phyloP scores from a whole-genome alignment of 2,113 vertebrate genomes.

The Cyanocitta stelleri region DNA sequence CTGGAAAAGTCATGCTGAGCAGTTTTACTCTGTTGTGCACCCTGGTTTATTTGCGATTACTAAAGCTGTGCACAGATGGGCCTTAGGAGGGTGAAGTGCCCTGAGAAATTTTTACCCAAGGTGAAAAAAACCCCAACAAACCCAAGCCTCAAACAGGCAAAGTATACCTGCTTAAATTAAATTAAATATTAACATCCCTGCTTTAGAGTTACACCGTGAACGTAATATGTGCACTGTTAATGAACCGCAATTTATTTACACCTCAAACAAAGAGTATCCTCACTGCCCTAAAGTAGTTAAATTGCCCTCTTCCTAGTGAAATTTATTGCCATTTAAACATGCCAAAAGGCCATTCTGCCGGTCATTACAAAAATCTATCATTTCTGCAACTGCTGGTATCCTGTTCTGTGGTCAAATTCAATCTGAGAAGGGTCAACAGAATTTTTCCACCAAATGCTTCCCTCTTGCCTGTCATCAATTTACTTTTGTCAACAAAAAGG shows the following conservation, averaged over 20 bases:
- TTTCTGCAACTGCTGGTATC: slow-evolving; percentile 87
- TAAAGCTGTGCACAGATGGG: not conserved
- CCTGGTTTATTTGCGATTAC: not conserved
- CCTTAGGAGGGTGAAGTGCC: not conserved
- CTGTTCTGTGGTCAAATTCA: slow-evolving; percentile 90
- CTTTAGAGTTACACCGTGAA: slow-evolving; percentile 60
- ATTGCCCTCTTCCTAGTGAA: slow-evolving; percentile 82
- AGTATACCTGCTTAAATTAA: slow-evolving; percentile 65
- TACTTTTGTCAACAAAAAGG: slow-evolving; percentile 93
- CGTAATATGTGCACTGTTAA: slow-evolving; percentile 76
- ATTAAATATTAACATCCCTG: slow-evolving; percentile 78
- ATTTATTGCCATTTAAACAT: slow-evolving; percentile 98
- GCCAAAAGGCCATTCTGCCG: slow-evolving; percentile 88
- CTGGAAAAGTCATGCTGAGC: not conserved
- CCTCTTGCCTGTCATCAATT: slow-evolving; percentile 86
- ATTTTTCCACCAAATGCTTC: slow-evolving; percentile 81
- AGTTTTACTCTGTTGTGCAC: not conserved
- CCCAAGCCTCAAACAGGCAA: slow-evolving; percentile 15
- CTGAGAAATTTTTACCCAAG: not conserved
- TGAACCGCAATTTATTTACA: slow-evolving; percentile 90
- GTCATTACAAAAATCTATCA: slow-evolving; percentile 98
- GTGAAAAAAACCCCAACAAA: not conserved
- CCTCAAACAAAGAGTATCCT: slow-evolving; percentile 84
- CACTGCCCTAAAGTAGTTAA: slow-evolving; percentile 75
- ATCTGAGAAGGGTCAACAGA: slow-evolving; percentile 94